Evolutionary conservation across 2,797 vertebrate genomes (phyloP), one percentile per base, ranked within the genome.

Genomic region (Bradypodion pumilum): DNA sequence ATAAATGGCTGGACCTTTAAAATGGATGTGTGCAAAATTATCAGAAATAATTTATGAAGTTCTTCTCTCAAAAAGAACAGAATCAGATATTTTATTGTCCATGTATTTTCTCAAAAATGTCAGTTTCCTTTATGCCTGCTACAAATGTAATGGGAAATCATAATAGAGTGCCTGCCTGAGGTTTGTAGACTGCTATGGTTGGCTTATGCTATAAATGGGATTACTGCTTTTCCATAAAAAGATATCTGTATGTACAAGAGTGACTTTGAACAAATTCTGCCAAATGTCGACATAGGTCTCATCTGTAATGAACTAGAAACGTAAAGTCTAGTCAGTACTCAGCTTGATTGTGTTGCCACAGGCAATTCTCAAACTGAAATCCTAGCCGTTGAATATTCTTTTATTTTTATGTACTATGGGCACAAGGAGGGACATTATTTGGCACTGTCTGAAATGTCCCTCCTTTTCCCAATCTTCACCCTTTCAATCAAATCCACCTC

Each of bases 281-380:
- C 73, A 83, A 75, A 83, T 68, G 60, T 56, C 72, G 68, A 56
- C n/a, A 76, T 42, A 42, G 46, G 63, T 75, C n/a, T 80, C 63
- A 69, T 77, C 70, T 77, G 46, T 25, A 69, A 5, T 49, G 10
- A 37, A 35, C 85, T 60, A 80, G 63, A 69, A n/a, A 44, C 63
- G 68, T 80, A 80, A 62, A 44, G 23, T 85, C 32, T 52, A 76
- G 37, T 70, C 65, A 60, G 32, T 56, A 63, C 49, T 75, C 13
- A 35, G 63, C 27, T 15, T 75, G 27, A 60, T 69, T 69, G 23
- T 69, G 49, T 40, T 60, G n/a, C 49, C 37, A 60, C 49, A 60
- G n/a, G 72, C 72, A 65, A 74, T 44, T 66, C 37, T 49, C 74
- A 63, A 27, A 74, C 6, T 60, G 49, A 60, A 68, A 68, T 62